Evolutionary conservation across 1,140 invertebrate genomes (phyloP), one percentile per base, ranked within the genome.

Genomic region (Heliconius hewitsoni): DNA sequence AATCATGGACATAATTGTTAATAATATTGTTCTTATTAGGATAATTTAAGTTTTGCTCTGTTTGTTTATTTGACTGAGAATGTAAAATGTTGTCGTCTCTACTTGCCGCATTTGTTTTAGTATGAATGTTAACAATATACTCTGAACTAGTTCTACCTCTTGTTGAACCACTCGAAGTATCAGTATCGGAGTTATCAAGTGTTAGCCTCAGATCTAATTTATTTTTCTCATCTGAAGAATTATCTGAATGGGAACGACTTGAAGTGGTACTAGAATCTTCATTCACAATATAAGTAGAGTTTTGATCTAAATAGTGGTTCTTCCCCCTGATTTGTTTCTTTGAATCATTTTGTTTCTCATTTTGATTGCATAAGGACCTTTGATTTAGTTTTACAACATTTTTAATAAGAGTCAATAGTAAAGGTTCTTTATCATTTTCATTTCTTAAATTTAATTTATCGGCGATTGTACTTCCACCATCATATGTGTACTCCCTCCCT

Each of bases 191-290:
- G 75, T 93, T 92, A 70, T 94, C 92, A 55, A 93, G 84, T 37
- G 89, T 88, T 66, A 94, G 74, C 77, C 90, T 84, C 66, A 94
- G 81, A 77, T 93, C 90, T 13, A 94, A 75, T 87, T 91, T 92
- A 78, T 92, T 92, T 86, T 93, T 94, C 81, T 94, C 92, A 89
- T 94, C 93, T 23, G 89, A 93, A 37, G 91, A 94, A 81, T 90
- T 94, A 50, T 94, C 93, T 8, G 92, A 94, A 8, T 89, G 89
- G 8, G 93, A 91, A 71, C 88, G 88, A 82, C 90, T 93, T 70
- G 89, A 87, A 42, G 87, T 83, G 76, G 85, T 93, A 74, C 89
- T 89, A 16, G 90, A 90, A 27, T 94, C 92, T 76, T 94, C 91
- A 79, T 93, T 88, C 23, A 94, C 90, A 77, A 93, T 91, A 57